Percentiles rank a stretch among this genome's conserved stretches.
phyloP scores from a whole-genome alignment of 2,797 vertebrate genomes.

The Hyperoplus immaculatus region DNA sequence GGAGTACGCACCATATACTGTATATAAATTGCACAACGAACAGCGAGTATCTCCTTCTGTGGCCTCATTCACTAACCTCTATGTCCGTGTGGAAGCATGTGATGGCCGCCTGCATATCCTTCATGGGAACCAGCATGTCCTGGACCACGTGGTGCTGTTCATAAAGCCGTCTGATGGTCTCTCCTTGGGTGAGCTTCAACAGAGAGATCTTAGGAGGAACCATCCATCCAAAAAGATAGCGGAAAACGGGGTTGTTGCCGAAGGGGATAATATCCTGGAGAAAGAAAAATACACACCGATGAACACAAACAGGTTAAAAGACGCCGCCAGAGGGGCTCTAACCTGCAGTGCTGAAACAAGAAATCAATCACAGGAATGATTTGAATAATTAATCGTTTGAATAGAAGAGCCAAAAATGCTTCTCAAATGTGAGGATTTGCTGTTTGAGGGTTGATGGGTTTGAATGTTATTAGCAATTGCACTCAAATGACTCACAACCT shows the following conservation, averaged over 20 bases:
- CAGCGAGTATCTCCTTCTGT: too few relatives aligned
- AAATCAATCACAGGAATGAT: background rate
- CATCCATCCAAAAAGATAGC: constrained; percentile 98
- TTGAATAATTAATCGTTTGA: background rate
- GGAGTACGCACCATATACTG: background rate
- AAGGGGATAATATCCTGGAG: constrained; percentile 97
- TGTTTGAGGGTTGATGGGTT: background rate
- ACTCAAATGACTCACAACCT: background rate
- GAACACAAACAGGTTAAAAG: background rate
- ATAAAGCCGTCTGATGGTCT: constrained; percentile 93
- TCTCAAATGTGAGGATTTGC: background rate
- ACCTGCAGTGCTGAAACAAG: background rate
- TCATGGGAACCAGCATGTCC: constrained; percentile 98
- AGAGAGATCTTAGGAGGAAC: constrained; percentile 98
- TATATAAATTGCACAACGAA: background rate
- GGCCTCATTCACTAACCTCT: constrained; percentile 80
- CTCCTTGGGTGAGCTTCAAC: constrained; percentile 97
- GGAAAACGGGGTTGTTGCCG: constrained; percentile 94
- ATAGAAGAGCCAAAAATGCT: background rate
- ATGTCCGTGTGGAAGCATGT: constrained; percentile 91
- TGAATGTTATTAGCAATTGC: background rate
- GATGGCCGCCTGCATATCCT: constrained; percentile 89
- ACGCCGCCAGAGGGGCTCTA: background rate
- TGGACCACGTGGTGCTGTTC: constrained; percentile 98
- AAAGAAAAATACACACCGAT: constrained; percentile 15